These are phyloP conservation scores for Centropus unirufus DNA, from an alignment of 2,113 vertebrate species.

Conservation along the genomic window DNA sequence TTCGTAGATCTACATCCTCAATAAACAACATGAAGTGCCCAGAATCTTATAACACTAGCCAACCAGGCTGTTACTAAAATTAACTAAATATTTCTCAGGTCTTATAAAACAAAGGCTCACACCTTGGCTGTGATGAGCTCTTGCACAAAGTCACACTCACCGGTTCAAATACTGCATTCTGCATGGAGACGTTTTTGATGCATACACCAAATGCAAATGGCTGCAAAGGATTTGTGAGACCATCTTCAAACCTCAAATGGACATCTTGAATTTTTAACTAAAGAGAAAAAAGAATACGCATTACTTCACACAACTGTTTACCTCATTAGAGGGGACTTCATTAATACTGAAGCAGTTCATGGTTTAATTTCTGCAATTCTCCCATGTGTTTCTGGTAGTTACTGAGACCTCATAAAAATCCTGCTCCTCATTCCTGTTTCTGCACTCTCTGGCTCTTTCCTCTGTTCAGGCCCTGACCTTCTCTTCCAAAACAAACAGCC, in stretches of 20 bases:
- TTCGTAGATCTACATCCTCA: neutral
- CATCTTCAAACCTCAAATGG: slow-evolving; percentile 95
- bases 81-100: neutral
- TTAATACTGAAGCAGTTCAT: neutral
- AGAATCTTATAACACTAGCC: neutral
- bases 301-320: neutral
- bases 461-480: neutral
- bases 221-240: slow-evolving; percentile 83
- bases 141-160: slow-evolving; percentile 73
- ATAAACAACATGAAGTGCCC: neutral
- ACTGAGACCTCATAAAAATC: neutral
- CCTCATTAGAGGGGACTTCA: neutral
- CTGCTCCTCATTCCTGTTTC: neutral
- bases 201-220: slow-evolving; percentile 93
- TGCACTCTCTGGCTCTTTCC: neutral
- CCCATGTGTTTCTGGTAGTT: neutral
- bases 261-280: slow-evolving; percentile 97
- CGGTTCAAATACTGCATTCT: slow-evolving; percentile 89
- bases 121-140: neutral
- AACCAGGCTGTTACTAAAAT: neutral
- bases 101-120: neutral
- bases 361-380: neutral
- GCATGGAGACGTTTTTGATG: slow-evolving; percentile 93
- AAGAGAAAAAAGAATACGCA: neutral
- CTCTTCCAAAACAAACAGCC: neutral